Conservation (phyloP, 2,113 vertebrate species). For the Saccopteryx bilineata region DNA sequence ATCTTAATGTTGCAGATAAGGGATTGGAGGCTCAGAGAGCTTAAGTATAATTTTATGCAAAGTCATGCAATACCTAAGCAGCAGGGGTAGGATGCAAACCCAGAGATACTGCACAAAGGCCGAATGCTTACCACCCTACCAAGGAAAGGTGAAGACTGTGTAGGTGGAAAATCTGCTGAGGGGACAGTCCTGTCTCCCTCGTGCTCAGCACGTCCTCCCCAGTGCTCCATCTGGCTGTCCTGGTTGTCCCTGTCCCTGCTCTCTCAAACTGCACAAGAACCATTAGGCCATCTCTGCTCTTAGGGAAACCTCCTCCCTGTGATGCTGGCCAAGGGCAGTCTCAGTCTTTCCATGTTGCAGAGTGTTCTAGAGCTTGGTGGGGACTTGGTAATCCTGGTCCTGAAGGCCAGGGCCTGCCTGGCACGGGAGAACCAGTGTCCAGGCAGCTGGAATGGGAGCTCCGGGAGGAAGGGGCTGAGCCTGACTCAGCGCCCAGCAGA, state of each 20-base stretch:
- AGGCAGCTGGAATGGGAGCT: not conserved
- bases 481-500: not conserved
- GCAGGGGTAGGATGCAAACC: not conserved
- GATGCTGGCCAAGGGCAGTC: not conserved
- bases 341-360: not conserved
- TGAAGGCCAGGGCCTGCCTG: rapidly evolving
- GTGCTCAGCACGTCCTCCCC: rapidly evolving
- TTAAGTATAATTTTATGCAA: not conserved
- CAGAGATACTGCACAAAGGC: not conserved
- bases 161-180: rapidly evolving
- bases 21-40: not conserved
- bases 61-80: not conserved
- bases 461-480: not conserved
- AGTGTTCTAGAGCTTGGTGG: not conserved
- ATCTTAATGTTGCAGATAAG: not conserved
- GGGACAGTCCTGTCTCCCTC: rapidly evolving
- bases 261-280: not conserved
- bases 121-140: not conserved
- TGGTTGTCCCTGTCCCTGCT: not conserved
- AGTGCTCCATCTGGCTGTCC: rapidly evolving
- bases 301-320: not conserved
- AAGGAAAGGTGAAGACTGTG: no score
- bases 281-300: not conserved
- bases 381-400: no score
- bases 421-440: not conserved